phyloP scores from a whole-genome alignment of 2,113 vertebrate species.

The Sorex araneus region DNA sequence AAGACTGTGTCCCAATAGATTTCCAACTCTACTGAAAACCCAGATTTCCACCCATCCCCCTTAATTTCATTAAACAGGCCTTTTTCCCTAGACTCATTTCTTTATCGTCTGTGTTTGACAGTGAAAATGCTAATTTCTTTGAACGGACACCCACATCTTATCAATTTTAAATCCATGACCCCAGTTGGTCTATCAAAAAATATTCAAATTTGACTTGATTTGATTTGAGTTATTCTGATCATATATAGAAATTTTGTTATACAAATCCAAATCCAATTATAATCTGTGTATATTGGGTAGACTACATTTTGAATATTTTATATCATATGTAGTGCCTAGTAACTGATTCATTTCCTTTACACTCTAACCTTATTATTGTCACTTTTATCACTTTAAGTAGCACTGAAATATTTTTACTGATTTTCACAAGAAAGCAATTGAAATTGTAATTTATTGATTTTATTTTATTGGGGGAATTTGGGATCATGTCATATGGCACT shows the following conservation, averaged over 20 bases:
- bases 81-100: neutral
- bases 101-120: neutral
- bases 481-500: too few relatives aligned
- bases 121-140: conserved; percentile 7
- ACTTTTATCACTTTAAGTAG: neutral
- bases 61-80: neutral
- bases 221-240: neutral
- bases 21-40: neutral
- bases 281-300: neutral
- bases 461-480: too few relatives aligned
- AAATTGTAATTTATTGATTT: neutral
- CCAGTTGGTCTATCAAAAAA: neutral
- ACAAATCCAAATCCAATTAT: neutral
- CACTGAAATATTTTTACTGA: neutral
- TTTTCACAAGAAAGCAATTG: conserved; percentile 16
- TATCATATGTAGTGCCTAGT: neutral
- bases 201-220: neutral
- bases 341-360: conserved; percentile 27
- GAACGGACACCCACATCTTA: neutral
- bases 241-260: neutral
- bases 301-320: conserved; percentile 10
- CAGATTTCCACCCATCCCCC: neutral
- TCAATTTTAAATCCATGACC: neutral
- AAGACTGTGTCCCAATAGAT: neutral
- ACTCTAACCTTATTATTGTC: neutral